These are phyloP conservation scores for Zonitis immaculata DNA, from an alignment of 2,888 invertebrate genomes.

Conservation along the genomic window DNA sequence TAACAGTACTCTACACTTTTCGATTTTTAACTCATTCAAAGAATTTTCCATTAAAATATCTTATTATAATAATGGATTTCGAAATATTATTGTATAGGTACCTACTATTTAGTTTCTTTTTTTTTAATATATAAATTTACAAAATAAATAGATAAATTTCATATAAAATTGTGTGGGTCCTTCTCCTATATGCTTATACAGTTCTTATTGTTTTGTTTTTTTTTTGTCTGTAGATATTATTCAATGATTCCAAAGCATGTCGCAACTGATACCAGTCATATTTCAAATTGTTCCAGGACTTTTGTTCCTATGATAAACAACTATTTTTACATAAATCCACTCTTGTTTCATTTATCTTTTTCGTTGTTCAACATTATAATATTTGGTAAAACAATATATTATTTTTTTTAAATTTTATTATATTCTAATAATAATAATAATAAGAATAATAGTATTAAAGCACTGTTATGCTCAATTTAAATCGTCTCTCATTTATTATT, in stretches of 20 bases:
- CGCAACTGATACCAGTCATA: slow-evolving; percentile 5
- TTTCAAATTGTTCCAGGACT: slow-evolving; percentile 5
- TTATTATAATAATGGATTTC: slow-evolving; percentile 17
- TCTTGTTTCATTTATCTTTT: slow-evolving; percentile 6
- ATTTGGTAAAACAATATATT: slow-evolving; percentile 12
- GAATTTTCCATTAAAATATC: slow-evolving; percentile 20
- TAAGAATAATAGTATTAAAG: no score
- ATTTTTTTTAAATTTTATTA: no score
- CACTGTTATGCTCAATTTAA: slow-evolving; percentile 11
- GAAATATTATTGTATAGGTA: no score
- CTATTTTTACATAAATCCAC: background rate
- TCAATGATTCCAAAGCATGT: background rate
- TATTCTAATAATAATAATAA: no score
- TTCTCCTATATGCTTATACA: no score
- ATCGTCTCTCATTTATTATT: slow-evolving; percentile 13
- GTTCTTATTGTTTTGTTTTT: no score
- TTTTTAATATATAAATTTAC: background rate
- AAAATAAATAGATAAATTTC: slow-evolving; percentile 11
- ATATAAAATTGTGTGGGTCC: slow-evolving; percentile 1
- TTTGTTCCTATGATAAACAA: background rate
- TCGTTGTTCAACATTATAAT: background rate
- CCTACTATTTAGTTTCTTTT: slow-evolving; percentile 1
- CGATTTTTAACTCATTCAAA: slow-evolving; percentile 6
- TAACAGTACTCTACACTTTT: background rate
- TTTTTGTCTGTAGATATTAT: background rate